Conservation (phyloP, 2,888 invertebrate species). For the Taphrorychus bicolor region DNA sequence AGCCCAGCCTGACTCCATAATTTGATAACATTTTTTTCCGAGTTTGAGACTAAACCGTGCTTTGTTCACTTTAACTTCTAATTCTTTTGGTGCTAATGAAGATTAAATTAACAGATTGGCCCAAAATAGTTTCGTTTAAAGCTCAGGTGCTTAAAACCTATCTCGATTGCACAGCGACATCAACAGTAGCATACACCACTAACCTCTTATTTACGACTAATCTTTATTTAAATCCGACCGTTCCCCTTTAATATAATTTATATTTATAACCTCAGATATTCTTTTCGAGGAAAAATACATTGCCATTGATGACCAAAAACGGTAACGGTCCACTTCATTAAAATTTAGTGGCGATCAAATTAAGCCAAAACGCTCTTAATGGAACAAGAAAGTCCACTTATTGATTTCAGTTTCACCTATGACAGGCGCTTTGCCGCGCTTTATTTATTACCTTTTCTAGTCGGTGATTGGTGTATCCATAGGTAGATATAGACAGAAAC, state of each 20-base stretch:
- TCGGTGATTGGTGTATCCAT: neutral
- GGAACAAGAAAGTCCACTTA: constrained; percentile 38
- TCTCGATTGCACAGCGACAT: too few species aligned
- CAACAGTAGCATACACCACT: neutral
- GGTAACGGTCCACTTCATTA: constrained; percentile 1
- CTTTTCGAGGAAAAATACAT: neutral
- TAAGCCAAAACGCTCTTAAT: constrained; percentile 13
- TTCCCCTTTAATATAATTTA: neutral
- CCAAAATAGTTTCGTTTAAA: too few species aligned
- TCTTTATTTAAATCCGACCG: neutral
- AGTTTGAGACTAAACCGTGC: too few species aligned
- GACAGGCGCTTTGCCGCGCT: constrained; percentile 14
- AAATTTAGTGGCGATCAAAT: constrained; percentile 12
- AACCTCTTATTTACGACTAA: neutral
- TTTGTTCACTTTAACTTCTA: too few species aligned
- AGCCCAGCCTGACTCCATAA: too few species aligned
- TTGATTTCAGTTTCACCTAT: constrained; percentile 30
- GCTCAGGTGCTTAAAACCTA: too few species aligned
- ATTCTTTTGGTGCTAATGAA: too few species aligned
- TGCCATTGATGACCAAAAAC: neutral
- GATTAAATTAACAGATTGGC: too few species aligned
- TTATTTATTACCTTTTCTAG: constrained; percentile 19
- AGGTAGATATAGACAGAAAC: too few species aligned
- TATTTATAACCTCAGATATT: neutral
- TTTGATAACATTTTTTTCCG: too few species aligned